phyloP scores from a whole-genome alignment of 2,113 vertebrate genomes.

The Lethenteron reissneri region DNA sequence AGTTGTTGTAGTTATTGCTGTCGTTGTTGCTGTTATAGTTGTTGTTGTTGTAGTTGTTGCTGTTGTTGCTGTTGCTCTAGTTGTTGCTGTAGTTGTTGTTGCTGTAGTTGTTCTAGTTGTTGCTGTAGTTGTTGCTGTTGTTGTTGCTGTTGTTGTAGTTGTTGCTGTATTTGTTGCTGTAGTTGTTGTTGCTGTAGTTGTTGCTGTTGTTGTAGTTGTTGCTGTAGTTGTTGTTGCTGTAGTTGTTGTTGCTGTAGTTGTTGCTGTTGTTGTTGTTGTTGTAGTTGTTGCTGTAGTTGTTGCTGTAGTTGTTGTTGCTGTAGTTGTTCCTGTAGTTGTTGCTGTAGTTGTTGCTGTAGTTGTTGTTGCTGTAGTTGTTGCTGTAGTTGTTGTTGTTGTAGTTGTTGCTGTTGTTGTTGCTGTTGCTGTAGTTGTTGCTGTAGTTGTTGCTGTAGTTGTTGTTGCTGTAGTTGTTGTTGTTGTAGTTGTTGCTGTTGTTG shows the following conservation, averaged over 20 bases:
- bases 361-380: conserved; percentile 20
- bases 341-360: conserved; percentile 15
- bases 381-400: conserved; percentile 25
- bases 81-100: not conserved
- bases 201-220: not conserved
- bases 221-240: conserved; percentile 17
- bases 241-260: conserved; percentile 18
- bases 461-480: not conserved
- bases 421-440: conserved; percentile 14
- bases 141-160: conserved; percentile 15
- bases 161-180: too few relatives aligned
- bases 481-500: fast-evolving
- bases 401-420: conserved; percentile 25
- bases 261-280: conserved; percentile 15
- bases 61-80: not conserved
- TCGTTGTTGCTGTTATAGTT: fast-evolving
- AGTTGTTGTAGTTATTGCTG: fast-evolving
- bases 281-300: conserved; percentile 13
- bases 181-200: not conserved
- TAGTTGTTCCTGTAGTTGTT: conserved; percentile 2
- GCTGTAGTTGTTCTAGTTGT: not conserved
- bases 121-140: not conserved
- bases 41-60: not conserved
- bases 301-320: not conserved
- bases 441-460: not conserved